Percentiles rank a stretch among this genome's conserved stretches.
Conservation (phyloP, 1,140 invertebrate species). For the Aricia agestis region DNA sequence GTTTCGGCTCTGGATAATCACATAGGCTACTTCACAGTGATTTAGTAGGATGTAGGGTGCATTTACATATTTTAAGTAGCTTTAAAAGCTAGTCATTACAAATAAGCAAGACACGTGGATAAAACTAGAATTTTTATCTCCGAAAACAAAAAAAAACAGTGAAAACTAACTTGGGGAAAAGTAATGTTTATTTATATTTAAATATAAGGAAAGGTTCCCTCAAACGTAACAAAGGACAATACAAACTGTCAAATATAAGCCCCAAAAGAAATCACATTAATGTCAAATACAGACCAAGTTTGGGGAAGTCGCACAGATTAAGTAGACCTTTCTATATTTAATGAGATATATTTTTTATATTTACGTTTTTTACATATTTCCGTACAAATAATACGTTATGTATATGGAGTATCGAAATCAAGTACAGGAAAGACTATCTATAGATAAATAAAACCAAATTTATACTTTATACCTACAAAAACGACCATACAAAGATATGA, state of each 20-base stretch:
- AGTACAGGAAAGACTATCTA: no score
- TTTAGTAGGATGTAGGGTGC: no score
- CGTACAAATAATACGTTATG: no score
- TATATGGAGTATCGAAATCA: no score
- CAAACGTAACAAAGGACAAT: constrained; percentile 18
- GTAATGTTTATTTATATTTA: constrained; percentile 13
- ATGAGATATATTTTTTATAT: constrained; percentile 16
- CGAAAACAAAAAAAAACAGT: constrained; percentile 17
- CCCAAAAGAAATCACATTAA: constrained; percentile 37
- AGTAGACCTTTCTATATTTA: constrained; percentile 31
- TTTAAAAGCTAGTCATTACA: no score
- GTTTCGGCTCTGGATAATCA: no score
- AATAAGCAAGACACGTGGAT: not conserved
- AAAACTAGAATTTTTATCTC: not conserved
- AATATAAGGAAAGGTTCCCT: constrained; percentile 21
- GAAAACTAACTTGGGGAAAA: constrained; percentile 25
- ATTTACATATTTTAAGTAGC: no score
- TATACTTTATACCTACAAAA: no score
- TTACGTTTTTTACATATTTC: not conserved
- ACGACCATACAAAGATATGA: not conserved
- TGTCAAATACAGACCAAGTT: constrained; percentile 37
- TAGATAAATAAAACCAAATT: no score
- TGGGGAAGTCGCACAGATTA: constrained; percentile 25
- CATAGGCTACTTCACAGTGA: no score
- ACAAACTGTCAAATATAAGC: constrained; percentile 37